A percentile compares a stretch with the other conserved stretches of the same genome.
phyloP scores from a whole-genome alignment of 2,113 vertebrate genomes.

The Illadopsis cleaveri region DNA sequence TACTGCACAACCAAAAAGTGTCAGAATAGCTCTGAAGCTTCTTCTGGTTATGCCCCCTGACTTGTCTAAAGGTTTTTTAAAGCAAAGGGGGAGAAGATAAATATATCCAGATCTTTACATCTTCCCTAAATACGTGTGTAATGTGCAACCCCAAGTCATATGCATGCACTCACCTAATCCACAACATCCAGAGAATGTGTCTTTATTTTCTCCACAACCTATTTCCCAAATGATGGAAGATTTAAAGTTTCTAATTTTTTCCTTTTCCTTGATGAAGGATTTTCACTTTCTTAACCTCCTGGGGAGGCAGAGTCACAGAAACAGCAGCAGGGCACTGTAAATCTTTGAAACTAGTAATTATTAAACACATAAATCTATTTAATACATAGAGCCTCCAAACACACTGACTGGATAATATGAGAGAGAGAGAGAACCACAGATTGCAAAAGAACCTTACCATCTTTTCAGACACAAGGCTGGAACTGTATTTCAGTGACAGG shows the following conservation, averaged over 20 bases:
- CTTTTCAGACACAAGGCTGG: neutral
- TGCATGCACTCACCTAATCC: neutral
- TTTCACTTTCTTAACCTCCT: constrained; percentile 9
- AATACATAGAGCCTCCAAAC: neutral
- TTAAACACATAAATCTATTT: constrained; percentile 63
- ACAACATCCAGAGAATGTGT: neutral
- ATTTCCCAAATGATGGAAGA: constrained; percentile 29
- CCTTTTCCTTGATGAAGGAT: constrained; percentile 11
- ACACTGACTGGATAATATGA: neutral
- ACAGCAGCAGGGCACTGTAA: constrained; percentile 18
- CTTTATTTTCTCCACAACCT: neutral
- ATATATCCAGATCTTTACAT: neutral
- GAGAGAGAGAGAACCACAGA: neutral
- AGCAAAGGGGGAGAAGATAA: neutral
- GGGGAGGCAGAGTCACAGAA: neutral
- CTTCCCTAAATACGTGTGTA: neutral
- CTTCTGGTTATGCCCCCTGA: neutral
- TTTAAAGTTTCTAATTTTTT: constrained; percentile 54
- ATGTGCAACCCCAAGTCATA: neutral
- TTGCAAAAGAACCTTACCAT: neutral
- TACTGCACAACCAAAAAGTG: neutral
- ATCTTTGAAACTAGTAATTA: constrained; percentile 62
- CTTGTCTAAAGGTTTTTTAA: neutral
- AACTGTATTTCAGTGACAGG: neutral
- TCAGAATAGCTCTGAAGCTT: neutral